A percentile compares a stretch with the other conserved stretches of the same genome.
Conservation (phyloP, 2,888 invertebrate species). For the Prosapia bicincta region DNA sequence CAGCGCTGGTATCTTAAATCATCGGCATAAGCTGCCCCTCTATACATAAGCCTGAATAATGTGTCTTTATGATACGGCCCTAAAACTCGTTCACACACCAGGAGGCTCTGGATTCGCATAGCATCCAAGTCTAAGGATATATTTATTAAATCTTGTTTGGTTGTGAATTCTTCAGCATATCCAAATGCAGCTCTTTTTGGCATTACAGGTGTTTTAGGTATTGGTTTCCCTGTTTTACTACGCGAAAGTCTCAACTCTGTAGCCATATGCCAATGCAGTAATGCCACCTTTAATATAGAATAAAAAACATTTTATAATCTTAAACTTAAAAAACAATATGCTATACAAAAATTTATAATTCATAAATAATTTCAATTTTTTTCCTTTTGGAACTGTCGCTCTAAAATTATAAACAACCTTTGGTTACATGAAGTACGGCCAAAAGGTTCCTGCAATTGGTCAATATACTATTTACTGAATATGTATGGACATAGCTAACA, state of each 20-base stretch:
- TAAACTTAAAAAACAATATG: no score
- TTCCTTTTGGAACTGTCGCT: no score
- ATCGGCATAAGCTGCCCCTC: slow-evolving; percentile 56
- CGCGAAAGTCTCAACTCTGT: slow-evolving; percentile 56
- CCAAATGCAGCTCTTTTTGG: slow-evolving; percentile 60
- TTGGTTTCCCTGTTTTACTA: slow-evolving; percentile 40
- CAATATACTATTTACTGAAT: no score
- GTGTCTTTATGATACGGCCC: slow-evolving; percentile 85
- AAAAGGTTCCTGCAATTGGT: no score
- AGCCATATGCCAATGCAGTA: slow-evolving; percentile 78
- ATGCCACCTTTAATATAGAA: slow-evolving; percentile 55
- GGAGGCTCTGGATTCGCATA: slow-evolving; percentile 80
- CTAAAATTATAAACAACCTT: no score
- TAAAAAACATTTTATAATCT: no score
- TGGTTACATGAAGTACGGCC: no score
- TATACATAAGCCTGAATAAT: slow-evolving; percentile 70
- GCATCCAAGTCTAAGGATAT: slow-evolving; percentile 77
- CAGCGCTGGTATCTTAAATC: slow-evolving; percentile 68
- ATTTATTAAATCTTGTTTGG: slow-evolving; percentile 63
- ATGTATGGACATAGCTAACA: no score
- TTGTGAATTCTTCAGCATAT: slow-evolving; percentile 69
- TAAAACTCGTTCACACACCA: slow-evolving; percentile 84
- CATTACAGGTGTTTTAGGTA: slow-evolving; percentile 54
- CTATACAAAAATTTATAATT: no score
- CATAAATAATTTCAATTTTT: no score